Evolutionary conservation across 2,888 invertebrate species (phyloP).

Genomic region (Tuta absoluta): DNA sequence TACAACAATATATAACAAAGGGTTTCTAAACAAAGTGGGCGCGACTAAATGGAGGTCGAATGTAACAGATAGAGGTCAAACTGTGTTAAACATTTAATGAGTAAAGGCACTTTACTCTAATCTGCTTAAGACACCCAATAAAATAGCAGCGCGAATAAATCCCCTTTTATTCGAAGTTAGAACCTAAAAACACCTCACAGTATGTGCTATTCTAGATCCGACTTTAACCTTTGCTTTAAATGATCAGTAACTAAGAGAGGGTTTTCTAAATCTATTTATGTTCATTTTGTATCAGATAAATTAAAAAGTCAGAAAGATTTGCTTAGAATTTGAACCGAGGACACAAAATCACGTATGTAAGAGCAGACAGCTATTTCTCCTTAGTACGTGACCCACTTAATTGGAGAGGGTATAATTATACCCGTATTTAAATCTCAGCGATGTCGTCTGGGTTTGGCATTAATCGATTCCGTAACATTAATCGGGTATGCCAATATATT

Average conservation of each 20-base stretch:
- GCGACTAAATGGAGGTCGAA: background rate
- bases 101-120: background rate
- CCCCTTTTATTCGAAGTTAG: background rate
- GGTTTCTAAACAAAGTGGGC: background rate
- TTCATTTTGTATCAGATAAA: background rate
- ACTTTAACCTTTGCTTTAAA: background rate
- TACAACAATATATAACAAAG: background rate
- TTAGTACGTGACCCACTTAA: constrained; percentile 15
- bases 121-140: background rate
- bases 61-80: background rate
- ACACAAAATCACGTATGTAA: background rate
- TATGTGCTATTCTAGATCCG: background rate
- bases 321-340: background rate
- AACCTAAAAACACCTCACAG: background rate
- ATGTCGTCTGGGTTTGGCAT: background rate
- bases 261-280: background rate
- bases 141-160: background rate
- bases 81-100: background rate
- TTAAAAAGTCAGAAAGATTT: background rate
- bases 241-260: background rate
- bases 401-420: constrained; percentile 8
- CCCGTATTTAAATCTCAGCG: constrained; percentile 1
- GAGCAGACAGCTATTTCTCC: constrained; percentile 5
- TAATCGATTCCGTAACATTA: background rate
- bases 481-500: background rate